Evolutionary conservation across 1,140 invertebrate species (phyloP).

Genomic region (Camponotus floridanus): DNA sequence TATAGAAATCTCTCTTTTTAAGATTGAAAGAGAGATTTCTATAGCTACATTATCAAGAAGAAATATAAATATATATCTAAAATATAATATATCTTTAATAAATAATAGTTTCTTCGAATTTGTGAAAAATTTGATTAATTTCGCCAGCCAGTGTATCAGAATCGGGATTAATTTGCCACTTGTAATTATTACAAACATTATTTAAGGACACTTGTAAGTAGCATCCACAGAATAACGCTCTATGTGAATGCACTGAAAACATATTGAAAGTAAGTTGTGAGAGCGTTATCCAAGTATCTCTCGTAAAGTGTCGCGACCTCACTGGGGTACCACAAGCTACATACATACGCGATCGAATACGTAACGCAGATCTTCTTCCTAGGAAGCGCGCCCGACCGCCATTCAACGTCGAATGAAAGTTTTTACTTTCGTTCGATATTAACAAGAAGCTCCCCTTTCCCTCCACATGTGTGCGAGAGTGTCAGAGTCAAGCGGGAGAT

Average conservation of each 20-base stretch:
- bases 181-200: background rate
- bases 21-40: no score
- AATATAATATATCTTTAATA: no score
- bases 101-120: no score
- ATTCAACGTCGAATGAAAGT: slow-evolving; percentile 40
- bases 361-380: slow-evolving; percentile 59
- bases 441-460: background rate
- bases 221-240: background rate
- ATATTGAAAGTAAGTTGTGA: slow-evolving; percentile 20
- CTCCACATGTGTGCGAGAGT: background rate
- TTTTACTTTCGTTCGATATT: slow-evolving; percentile 63
- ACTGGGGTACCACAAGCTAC: background rate
- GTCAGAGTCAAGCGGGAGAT: background rate
- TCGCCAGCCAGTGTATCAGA: background rate
- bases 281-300: slow-evolving; percentile 33
- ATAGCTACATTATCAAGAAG: no score
- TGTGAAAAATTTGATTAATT: no score
- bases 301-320: slow-evolving; percentile 32
- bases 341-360: slow-evolving; percentile 32
- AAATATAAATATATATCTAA: no score
- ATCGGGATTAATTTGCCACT: background rate
- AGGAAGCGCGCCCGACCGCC: slow-evolving; percentile 41
- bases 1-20: no score
- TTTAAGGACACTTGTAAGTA: background rate
- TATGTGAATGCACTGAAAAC: background rate